phyloP scores from a whole-genome alignment of 2,888 invertebrate species.

The Mythimna ferrago region DNA sequence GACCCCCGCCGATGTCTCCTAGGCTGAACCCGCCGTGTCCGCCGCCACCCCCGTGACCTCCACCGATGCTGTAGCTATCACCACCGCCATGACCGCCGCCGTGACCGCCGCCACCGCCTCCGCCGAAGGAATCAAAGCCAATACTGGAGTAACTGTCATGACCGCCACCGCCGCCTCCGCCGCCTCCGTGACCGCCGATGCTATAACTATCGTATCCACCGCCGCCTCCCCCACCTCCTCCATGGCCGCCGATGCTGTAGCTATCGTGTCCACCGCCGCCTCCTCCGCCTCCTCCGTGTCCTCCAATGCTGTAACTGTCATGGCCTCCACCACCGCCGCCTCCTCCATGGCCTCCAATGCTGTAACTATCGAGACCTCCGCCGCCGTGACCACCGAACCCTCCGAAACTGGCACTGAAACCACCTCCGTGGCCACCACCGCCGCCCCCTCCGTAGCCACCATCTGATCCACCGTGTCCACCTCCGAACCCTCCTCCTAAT shows the following conservation, averaged over 20 bases:
- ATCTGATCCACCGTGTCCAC: conserved; percentile 49
- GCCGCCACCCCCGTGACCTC: conserved; percentile 59
- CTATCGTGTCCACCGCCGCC: conserved; percentile 56
- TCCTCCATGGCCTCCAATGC: conserved; percentile 51
- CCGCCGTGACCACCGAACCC: conserved; percentile 48
- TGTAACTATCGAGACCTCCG: conserved; percentile 32
- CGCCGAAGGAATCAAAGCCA: conserved; percentile 45
- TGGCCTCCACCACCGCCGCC: conserved; percentile 58
- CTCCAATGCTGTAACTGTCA: conserved; percentile 67
- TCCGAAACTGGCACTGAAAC: conserved; percentile 44
- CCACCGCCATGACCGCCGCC: conserved; percentile 62
- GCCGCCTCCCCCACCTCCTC: conserved; percentile 53
- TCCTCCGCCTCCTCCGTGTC: conserved; percentile 60
- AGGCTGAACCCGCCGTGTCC: conserved; percentile 65
- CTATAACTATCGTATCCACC: conserved; percentile 51
- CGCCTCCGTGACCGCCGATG: conserved; percentile 56
- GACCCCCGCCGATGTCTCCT: conserved; percentile 69
- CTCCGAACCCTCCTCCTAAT: conserved; percentile 58
- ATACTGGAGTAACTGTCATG: conserved; percentile 47
- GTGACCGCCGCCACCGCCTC: conserved; percentile 50
- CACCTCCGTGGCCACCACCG: conserved; percentile 67
- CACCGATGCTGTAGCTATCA: conserved; percentile 53
- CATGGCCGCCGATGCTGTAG: conserved; percentile 57
- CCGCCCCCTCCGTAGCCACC: conserved; percentile 38
- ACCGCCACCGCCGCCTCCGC: conserved; percentile 58